Percentiles rank a stretch among this genome's conserved stretches.
Conservation (phyloP, 2,113 vertebrate genomes). For the Pleuronectes platessa region DNA sequence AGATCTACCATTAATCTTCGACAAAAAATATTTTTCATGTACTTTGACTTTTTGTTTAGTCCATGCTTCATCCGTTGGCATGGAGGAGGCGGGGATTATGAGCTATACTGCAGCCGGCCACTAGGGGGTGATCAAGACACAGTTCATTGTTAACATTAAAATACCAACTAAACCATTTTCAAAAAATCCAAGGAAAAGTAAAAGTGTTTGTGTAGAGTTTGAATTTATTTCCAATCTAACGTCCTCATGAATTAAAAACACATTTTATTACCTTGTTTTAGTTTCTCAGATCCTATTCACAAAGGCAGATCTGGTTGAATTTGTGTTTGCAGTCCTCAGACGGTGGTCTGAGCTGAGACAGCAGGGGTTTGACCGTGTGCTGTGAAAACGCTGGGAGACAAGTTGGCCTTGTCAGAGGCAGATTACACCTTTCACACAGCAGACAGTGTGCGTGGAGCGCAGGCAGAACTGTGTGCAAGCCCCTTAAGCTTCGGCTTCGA, state of each 20-base stretch:
- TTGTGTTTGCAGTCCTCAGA: background rate
- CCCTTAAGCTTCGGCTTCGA: conserved; percentile 44
- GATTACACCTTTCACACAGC: conserved; percentile 49
- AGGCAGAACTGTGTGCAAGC: conserved; percentile 25
- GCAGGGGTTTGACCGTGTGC: conserved; percentile 21
- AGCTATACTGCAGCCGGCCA: too few species aligned
- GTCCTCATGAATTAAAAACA: background rate
- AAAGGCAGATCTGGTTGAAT: background rate
- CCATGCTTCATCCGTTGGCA: too few species aligned
- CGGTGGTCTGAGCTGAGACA: background rate
- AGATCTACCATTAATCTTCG: too few species aligned
- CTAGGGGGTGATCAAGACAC: too few species aligned
- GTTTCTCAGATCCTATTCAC: background rate
- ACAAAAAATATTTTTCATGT: too few species aligned
- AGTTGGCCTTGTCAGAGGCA: conserved; percentile 52
- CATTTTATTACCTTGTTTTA: too few species aligned
- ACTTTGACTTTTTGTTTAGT: too few species aligned
- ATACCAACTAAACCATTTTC: too few species aligned
- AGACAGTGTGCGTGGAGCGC: conserved; percentile 16
- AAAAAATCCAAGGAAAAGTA: background rate
- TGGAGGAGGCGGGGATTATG: too few species aligned
- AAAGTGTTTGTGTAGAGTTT: background rate
- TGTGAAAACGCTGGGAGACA: conserved; percentile 40
- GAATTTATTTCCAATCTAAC: background rate
- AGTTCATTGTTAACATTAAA: background rate